Evolutionary conservation across 2,797 vertebrate genomes (phyloP).

Genomic region (Enteromius argenteus): DNA sequence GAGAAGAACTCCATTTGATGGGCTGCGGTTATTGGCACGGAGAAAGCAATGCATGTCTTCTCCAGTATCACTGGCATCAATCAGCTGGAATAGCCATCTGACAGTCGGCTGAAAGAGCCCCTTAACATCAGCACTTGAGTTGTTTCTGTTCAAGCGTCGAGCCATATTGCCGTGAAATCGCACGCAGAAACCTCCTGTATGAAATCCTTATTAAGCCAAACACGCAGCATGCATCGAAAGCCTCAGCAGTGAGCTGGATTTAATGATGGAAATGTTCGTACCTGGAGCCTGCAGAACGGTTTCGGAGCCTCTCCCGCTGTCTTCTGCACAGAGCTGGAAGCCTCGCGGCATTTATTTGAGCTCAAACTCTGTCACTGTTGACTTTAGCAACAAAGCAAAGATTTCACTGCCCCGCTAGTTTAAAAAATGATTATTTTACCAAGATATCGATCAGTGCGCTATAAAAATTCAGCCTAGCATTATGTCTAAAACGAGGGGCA

Average conservation of each 20-base stretch:
- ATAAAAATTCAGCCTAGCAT: constrained; percentile 96
- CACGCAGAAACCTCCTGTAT: neutral
- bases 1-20: constrained; percentile 9
- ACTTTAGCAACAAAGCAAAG: constrained; percentile 99
- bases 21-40: constrained; percentile 23
- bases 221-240: neutral
- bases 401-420: constrained; percentile 98
- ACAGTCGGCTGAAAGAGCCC: constrained; percentile 63
- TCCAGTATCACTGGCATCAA: constrained; percentile 60
- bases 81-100: constrained; percentile 65
- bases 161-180: constrained; percentile 31
- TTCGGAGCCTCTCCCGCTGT: constrained; percentile 77
- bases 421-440: constrained; percentile 99
- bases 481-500: constrained; percentile 88
- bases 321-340: constrained; percentile 83
- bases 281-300: constrained; percentile 80
- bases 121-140: constrained; percentile 54
- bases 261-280: constrained; percentile 72
- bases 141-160: constrained; percentile 32
- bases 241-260: neutral
- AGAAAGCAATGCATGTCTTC: constrained; percentile 64
- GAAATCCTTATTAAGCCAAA: constrained; percentile 4
- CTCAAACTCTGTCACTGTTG: constrained; percentile 95
- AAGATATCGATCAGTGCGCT: constrained; percentile 98
- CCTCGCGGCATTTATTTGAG: constrained; percentile 97